Conservation (phyloP, 2,113 vertebrate genomes). For the Damaliscus lunatus region DNA sequence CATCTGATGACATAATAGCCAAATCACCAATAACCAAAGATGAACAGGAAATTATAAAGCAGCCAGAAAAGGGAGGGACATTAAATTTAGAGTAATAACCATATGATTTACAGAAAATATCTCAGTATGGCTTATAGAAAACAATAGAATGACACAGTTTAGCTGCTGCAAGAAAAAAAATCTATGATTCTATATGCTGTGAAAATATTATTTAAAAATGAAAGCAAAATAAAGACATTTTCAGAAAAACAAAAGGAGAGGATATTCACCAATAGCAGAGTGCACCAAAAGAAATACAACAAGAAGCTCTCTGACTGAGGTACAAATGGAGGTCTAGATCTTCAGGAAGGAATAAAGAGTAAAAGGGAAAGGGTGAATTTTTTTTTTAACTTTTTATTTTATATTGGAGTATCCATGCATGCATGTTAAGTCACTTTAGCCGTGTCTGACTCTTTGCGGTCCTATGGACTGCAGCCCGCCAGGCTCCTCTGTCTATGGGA, state of each 20-base stretch:
- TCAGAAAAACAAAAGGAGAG: background rate
- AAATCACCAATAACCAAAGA: slow-evolving; percentile 13
- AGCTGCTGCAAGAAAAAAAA: background rate
- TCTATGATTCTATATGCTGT: background rate
- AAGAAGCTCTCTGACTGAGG: background rate
- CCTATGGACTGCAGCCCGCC: background rate
- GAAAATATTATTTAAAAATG: background rate
- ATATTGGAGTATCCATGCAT: background rate
- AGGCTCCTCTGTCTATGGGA: background rate
- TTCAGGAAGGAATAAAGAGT: background rate
- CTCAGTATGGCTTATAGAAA: background rate
- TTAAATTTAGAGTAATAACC: background rate
- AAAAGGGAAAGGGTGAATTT: background rate
- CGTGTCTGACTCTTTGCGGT: background rate
- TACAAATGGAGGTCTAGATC: background rate
- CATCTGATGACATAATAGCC: background rate
- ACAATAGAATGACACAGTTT: background rate
- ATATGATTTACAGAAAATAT: background rate
- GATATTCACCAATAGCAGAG: background rate
- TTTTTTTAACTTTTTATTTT: background rate
- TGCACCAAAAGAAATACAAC: background rate
- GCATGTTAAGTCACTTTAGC: background rate
- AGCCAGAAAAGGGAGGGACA: background rate
- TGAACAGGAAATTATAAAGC: background rate
- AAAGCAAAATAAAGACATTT: background rate